Conservation (phyloP, 2,888 invertebrate species). For the Eupithecia centaureata region DNA sequence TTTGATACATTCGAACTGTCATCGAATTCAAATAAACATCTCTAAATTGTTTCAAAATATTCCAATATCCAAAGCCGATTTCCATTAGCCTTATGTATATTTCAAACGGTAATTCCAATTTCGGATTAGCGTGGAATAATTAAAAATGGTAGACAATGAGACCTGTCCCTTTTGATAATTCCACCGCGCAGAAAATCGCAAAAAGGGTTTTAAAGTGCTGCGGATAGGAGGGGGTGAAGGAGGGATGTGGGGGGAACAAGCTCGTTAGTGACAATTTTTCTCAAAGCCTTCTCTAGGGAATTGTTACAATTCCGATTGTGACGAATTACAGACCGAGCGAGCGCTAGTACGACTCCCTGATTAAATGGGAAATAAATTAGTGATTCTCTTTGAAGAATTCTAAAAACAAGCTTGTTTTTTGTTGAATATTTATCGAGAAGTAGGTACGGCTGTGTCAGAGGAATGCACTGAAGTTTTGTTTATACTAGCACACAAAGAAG, state of each 20-base stretch:
- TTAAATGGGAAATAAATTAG: constrained; percentile 64
- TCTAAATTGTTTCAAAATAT: constrained; percentile 12
- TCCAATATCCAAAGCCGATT: constrained; percentile 12
- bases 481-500: no score
- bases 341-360: constrained; percentile 63
- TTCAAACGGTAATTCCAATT: constrained; percentile 44
- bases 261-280: constrained; percentile 83
- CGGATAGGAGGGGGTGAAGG: constrained; percentile 63
- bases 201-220: constrained; percentile 81
- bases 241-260: constrained; percentile 57
- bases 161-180: constrained; percentile 70
- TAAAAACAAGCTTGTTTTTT: constrained; percentile 34
- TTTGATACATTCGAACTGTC: not conserved
- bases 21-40: not conserved
- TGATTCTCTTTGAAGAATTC: constrained; percentile 35
- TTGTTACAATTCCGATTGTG: constrained; percentile 81
- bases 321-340: constrained; percentile 75
- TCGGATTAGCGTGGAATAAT: constrained; percentile 55
- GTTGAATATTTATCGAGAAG: not conserved
- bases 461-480: not conserved
- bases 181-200: constrained; percentile 75
- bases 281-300: constrained; percentile 78
- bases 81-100: constrained; percentile 28
- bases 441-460: constrained; percentile 1
- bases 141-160: constrained; percentile 68